phyloP scores from a whole-genome alignment of 2,888 invertebrate species.

The Sussaba pulchella region DNA sequence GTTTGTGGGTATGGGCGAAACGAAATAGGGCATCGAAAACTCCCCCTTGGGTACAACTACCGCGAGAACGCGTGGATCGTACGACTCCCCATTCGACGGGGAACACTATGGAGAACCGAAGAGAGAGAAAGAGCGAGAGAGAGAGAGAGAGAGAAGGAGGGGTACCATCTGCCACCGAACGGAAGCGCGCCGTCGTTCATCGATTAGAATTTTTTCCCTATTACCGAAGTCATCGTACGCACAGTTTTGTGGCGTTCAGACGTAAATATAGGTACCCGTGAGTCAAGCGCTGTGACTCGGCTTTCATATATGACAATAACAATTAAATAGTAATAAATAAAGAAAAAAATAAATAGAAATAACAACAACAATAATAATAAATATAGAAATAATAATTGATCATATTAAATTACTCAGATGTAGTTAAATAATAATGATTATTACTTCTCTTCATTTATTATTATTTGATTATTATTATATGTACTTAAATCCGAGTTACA shows the following conservation, averaged over 20 bases:
- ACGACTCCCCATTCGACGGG: conserved; percentile 56
- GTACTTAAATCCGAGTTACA: neutral
- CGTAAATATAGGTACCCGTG: neutral
- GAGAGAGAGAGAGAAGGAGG: conserved; percentile 45
- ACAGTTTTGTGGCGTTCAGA: conserved; percentile 37
- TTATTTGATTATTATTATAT: neutral
- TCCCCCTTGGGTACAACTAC: conserved; percentile 45
- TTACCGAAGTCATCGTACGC: conserved; percentile 57
- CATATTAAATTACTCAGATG: too few relatives aligned
- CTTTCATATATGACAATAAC: too few relatives aligned
- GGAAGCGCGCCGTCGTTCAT: conserved; percentile 64
- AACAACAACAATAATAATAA: neutral
- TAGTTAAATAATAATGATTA: too few relatives aligned
- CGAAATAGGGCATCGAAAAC: conserved; percentile 56
- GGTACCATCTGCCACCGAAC: conserved; percentile 66
- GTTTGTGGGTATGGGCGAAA: conserved; percentile 4
- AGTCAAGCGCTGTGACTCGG: neutral
- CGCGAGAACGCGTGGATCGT: conserved; percentile 50
- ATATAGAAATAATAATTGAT: neutral
- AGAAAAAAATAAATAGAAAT: neutral
- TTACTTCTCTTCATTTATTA: too few relatives aligned
- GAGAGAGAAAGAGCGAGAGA: conserved; percentile 15
- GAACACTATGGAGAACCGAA: conserved; percentile 20
- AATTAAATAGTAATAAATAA: too few relatives aligned
- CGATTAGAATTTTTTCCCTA: conserved; percentile 64